phyloP scores from a whole-genome alignment of 1,140 invertebrate genomes.

The roundworm (Caenorhabditis elegans) region DNA sequence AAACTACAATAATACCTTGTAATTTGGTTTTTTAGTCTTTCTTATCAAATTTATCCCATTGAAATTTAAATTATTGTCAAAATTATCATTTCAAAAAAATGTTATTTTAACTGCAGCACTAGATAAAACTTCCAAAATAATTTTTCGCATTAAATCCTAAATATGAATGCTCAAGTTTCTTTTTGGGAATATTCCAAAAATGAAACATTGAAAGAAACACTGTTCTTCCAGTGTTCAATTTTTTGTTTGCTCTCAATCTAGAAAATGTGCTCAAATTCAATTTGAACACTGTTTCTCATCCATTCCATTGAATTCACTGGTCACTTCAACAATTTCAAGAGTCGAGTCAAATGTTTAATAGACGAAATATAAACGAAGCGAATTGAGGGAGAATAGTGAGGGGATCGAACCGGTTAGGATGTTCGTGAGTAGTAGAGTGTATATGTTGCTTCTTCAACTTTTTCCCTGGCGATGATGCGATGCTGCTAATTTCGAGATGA shows the following conservation, averaged over 20 bases:
- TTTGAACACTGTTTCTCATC: background rate
- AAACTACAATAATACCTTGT: too few relatives aligned
- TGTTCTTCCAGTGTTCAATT: too few relatives aligned
- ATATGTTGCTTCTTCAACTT: conserved; percentile 29
- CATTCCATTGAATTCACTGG: background rate
- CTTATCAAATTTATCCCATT: too few relatives aligned
- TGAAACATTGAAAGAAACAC: too few relatives aligned
- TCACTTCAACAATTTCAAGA: conserved; percentile 28
- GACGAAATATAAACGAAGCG: conserved; percentile 20
- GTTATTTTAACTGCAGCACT: too few relatives aligned
- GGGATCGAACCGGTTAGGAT: conserved; percentile 25
- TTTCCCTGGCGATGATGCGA: conserved; percentile 9
- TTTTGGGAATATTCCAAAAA: too few relatives aligned
- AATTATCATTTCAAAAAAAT: too few relatives aligned
- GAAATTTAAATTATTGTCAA: too few relatives aligned
- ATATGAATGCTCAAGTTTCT: too few relatives aligned
- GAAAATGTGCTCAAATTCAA: conserved; percentile 4
- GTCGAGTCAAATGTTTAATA: conserved; percentile 31
- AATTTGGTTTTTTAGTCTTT: too few relatives aligned
- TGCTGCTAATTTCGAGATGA: background rate
- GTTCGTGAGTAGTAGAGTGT: conserved; percentile 31
- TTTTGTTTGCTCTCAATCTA: background rate
- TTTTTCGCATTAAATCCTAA: too few relatives aligned
- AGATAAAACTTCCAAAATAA: too few relatives aligned
- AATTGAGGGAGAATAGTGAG: conserved; percentile 7